Conservation (phyloP, 2,113 vertebrate genomes). For the Promerops cafer region DNA sequence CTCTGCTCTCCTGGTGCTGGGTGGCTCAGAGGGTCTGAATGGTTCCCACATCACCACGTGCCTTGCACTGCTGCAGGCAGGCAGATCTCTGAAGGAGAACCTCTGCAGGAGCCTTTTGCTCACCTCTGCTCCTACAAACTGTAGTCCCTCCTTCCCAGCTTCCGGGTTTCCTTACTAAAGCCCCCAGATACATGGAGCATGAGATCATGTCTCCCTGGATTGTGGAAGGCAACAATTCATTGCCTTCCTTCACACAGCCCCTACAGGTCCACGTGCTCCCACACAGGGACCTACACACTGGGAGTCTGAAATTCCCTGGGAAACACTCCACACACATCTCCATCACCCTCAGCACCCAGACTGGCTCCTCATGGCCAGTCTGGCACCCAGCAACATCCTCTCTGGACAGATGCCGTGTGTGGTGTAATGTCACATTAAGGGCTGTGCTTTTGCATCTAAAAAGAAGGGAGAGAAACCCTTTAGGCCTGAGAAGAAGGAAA, state of each 20-base stretch:
- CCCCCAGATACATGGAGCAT: background rate
- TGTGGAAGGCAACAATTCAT: background rate
- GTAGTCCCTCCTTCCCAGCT: background rate
- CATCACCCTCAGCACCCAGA: background rate
- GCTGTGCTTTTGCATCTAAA: background rate
- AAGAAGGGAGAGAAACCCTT: background rate
- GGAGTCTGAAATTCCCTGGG: background rate
- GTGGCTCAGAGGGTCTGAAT: background rate
- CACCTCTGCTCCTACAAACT: background rate
- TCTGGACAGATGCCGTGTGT: background rate
- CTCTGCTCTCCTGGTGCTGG: rapidly evolving
- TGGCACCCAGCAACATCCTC: background rate
- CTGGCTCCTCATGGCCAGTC: background rate
- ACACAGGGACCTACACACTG: background rate
- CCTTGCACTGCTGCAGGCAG: background rate
- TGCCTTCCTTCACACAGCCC: background rate
- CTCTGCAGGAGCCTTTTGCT: background rate
- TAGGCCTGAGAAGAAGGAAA: background rate
- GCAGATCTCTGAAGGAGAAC: background rate
- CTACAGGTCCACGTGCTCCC: background rate
- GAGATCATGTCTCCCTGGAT: background rate
- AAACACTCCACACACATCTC: background rate
- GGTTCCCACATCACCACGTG: rapidly evolving
- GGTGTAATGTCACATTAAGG: rapidly evolving
- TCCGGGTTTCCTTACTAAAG: background rate